Base-by-base conservation (phyloP, 2,797 vertebrate species). In the Tympanoctomys barrerae region DNA sequence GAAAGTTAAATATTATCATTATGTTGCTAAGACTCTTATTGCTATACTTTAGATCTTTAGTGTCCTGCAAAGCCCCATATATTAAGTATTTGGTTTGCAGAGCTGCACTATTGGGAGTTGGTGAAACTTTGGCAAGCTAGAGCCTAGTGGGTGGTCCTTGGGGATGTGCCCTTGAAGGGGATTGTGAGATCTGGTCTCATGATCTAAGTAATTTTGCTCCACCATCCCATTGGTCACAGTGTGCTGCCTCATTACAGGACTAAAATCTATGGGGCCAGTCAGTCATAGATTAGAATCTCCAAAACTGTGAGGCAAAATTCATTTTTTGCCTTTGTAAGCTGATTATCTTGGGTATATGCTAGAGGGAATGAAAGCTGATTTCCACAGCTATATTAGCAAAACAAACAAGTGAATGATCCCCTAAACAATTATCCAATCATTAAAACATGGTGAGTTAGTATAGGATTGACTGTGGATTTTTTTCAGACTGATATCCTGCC, bases 401-500 rank as follows among this genome's bases (percentile, higher is more conserved):
- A 78, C 33, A 79, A n/a, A 78, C 28, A 33, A 7, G 5, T 13
- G 7, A 71, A 36, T 7, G 6, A 70, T 14, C 14, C 28, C 42
- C 31, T 90, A 92, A 94, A 49, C 21, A 26, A 85, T 28, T 78
- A 70, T 13, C 73, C 73, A 78, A 1, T 90, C 71, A 39, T 92
- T 92, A 89, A 80, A 68, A 79, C 22, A 62, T 92, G 59, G 52
- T 52, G 66, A 93, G 77, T 95, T 89, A 93, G 87, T 21, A 57
- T 79, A 36, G 7, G 13, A 61, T 82, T 90, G 59, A 94, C 61
- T 81, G 18, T 81, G 18, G 46, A 81, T 91, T 90, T 92, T 85
- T 94, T 96, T 61, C 14, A 64, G 82, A 87, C 36, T 52, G 49
- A 78, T 82, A 84, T 83, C 54, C n/a, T 94, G 49, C 8, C 59